Base-by-base conservation (phyloP, 2,888 invertebrate genomes). In the Caradrina kadenii region DNA sequence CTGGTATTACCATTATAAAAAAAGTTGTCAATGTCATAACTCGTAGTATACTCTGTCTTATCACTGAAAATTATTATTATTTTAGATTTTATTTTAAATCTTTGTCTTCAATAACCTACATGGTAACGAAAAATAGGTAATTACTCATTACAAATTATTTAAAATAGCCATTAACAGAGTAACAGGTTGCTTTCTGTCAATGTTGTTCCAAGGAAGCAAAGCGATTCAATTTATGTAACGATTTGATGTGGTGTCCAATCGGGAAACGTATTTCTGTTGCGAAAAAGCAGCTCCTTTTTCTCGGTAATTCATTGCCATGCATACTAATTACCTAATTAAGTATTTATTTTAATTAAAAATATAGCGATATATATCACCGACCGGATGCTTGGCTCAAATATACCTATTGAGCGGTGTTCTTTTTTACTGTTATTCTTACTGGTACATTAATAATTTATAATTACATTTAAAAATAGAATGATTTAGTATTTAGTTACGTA, bases 101-200 rank as follows among this genome's bases (percentile, higher is more conserved):
- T 8, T 35, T 35, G 35, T 35, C 35, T 11, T 53, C 11, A 19
- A 21, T 45, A 54, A 31, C 31, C 1, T 59, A 62, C 35, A 31
- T 31, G 8, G 35, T 1, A 35, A 65, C n/a, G 69, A 81, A 58
- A 65, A 53, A 63, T 61, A 78, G 19, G 49, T 17, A 70, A 75
- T 75, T 70, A 77, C 61, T 69, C 69, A 76, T 76, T 62, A 60
- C 63, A 21, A 63, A 59, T 73, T 22, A 59, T 69, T 81, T 76
- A 55, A 49, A 69, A 58, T 60, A 31, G 42, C 62, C 56, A 39
- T 69, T 59, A 58, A 53, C 63, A 66, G 50, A 35, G 42, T 50
- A 82, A 52, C 72, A 35, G 52, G 69, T 72, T 67, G 49, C 73
- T 76, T 65, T 63, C 53, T 81, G 72, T 81, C 83, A 81, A 83